Conservation (phyloP, 2,113 vertebrate species). For the Myocastor coypus region DNA sequence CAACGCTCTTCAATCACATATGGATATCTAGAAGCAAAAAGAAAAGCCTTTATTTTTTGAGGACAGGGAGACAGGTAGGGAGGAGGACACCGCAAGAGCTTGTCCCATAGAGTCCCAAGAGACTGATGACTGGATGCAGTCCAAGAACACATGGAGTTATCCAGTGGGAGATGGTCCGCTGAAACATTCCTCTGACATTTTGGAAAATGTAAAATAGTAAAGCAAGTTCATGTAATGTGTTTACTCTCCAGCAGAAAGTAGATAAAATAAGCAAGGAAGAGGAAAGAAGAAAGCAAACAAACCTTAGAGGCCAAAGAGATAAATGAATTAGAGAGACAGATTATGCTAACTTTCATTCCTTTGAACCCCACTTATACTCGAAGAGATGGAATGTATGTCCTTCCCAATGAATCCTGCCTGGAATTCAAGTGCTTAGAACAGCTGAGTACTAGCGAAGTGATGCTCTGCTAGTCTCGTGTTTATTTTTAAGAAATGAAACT, state of each 20-base stretch:
- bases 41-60: background rate
- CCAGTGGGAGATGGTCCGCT: background rate
- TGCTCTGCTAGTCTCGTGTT: background rate
- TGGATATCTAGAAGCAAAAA: background rate
- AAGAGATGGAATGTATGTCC: background rate
- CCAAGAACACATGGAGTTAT: background rate
- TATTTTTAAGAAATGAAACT: background rate
- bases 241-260: background rate
- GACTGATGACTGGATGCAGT: background rate
- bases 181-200: background rate
- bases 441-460: background rate
- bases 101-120: background rate
- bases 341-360: background rate
- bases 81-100: background rate
- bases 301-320: background rate
- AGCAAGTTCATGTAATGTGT: background rate
- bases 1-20: background rate
- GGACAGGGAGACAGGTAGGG: background rate
- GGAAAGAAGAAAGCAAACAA: background rate
- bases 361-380: background rate
- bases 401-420: background rate
- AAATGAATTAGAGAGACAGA: background rate
- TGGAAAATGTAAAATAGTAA: background rate
- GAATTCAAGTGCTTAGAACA: background rate
- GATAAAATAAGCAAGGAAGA: background rate